Percentiles rank a stretch among this genome's conserved stretches.
These are phyloP conservation scores for Drosophila seguyi DNA, from an alignment of 1,140 invertebrate genomes.

Conservation along the genomic window DNA sequence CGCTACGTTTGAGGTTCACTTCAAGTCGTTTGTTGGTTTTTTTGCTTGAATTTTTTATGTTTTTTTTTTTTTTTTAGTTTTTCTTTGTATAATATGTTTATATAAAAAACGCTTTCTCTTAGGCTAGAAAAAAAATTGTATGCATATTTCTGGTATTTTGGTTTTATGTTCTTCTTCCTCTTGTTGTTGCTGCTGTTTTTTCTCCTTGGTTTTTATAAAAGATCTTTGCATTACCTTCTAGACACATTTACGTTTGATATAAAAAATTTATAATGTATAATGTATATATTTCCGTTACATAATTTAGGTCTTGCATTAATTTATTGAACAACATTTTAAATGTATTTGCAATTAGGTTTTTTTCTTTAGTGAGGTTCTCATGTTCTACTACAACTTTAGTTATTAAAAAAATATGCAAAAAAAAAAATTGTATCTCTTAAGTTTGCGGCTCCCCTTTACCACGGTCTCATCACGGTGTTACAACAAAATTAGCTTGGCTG, in stretches of 20 bases:
- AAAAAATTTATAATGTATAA: slow-evolving; percentile 62
- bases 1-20: slow-evolving; percentile 63
- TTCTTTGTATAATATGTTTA: slow-evolving; percentile 55
- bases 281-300: slow-evolving; percentile 34
- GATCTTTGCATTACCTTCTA: slow-evolving; percentile 52
- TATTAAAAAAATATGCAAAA: slow-evolving; percentile 58
- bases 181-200: not conserved
- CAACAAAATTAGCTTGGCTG: slow-evolving; percentile 81
- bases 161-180: slow-evolving; percentile 30
- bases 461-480: slow-evolving; percentile 24
- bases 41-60: slow-evolving; percentile 31
- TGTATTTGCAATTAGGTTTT: slow-evolving; percentile 68
- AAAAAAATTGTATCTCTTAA: slow-evolving; percentile 47
- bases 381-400: slow-evolving; percentile 46
- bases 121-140: slow-evolving; percentile 75
- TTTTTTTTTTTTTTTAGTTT: slow-evolving; percentile 22
- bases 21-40: slow-evolving; percentile 52
- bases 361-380: slow-evolving; percentile 51
- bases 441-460: slow-evolving; percentile 6
- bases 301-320: slow-evolving; percentile 29
- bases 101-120: slow-evolving; percentile 66
- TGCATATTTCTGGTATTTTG: slow-evolving; percentile 58
- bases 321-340: slow-evolving; percentile 76
- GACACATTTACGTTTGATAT: slow-evolving; percentile 61
- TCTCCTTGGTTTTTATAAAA: slow-evolving; percentile 36